Evolutionary conservation across 2,888 invertebrate species (phyloP), one percentile per base, ranked within the genome.

Genomic region (Nemotelus nigrinus): DNA sequence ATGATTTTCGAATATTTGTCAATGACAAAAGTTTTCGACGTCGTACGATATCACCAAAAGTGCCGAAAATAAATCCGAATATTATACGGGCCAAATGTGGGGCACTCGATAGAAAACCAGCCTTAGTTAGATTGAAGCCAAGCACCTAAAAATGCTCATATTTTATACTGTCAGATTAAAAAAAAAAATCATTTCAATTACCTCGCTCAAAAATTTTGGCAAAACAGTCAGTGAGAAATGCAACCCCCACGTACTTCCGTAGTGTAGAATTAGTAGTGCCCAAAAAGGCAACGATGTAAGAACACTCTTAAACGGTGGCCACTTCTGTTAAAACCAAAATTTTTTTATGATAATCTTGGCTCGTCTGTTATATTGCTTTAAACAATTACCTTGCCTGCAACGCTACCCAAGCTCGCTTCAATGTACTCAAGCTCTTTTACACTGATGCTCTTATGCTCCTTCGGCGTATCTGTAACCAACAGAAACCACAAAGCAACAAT

Each of bases 201-300:
- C 76, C 81, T 92, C 92, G 63, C 93, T 92, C 82, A 94, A 89
- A 84, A 92, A 94, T 82, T 93, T 92, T 5, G 94, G 94, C 65
- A 93, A 93, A 50, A 92, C 92, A 0, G 93, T 94, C 86, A 94
- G 90, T 71, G 93, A 89, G 83, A 94, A 93, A 85, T 92, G 93
- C 47, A 94, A 84, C 1, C 94, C 92, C 91, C 94, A 94, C 78
- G 93, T 87, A 83, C 93, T 94, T 57, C 94, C 94, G 82, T 92
- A 94, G 82, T 94, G 94, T 45, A 93, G 87, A 1, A 92, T 82
- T 8, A 89, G 82, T 83, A 94, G 88, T 0, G 92, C 90, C 86
- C 92, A 88, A 85, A 94, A 93, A 25, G 93, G 93, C 70, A 93
- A 80, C 0, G 93, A 94, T 2, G 89, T 85, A 25, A 90, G 80